Evolutionary conservation across 2,888 invertebrate genomes (phyloP).

Genomic region (Melikaiella ostensackeni): DNA sequence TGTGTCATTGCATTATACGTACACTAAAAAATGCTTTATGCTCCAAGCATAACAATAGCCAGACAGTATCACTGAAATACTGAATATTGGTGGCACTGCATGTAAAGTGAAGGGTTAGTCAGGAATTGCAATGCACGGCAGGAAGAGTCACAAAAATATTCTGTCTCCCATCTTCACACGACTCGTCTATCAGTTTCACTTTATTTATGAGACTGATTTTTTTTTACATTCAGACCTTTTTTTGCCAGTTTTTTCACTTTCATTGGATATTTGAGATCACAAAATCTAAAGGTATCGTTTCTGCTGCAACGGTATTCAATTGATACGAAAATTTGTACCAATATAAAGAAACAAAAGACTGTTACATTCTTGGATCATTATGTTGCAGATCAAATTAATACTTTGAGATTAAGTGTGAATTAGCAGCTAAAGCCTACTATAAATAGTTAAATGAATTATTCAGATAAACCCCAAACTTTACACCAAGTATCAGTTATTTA

Average conservation of each 20-base stretch:
- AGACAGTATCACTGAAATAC: background rate
- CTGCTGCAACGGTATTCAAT: no score
- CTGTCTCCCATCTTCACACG: background rate
- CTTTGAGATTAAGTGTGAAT: no score
- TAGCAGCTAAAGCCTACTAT: no score
- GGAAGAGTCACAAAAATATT: conserved; percentile 1
- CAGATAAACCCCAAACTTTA: no score
- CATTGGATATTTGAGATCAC: background rate
- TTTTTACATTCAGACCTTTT: background rate
- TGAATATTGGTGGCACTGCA: conserved; percentile 7
- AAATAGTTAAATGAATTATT: background rate
- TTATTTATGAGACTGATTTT: conserved; percentile 3
- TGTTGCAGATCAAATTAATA: no score
- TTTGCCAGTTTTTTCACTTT: background rate
- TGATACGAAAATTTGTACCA: no score
- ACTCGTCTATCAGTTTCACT: background rate
- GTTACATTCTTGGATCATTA: no score
- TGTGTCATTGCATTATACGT: background rate
- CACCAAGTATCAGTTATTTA: no score
- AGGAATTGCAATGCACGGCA: conserved; percentile 7
- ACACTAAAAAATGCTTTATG: conserved; percentile 7
- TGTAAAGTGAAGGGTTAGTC: conserved; percentile 7
- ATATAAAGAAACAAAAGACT: no score
- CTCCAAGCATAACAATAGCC: background rate
- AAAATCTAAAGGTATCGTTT: no score